Evolutionary conservation across 1,140 invertebrate species (phyloP).

Genomic region (Panagrolaimus sp.): DNA sequence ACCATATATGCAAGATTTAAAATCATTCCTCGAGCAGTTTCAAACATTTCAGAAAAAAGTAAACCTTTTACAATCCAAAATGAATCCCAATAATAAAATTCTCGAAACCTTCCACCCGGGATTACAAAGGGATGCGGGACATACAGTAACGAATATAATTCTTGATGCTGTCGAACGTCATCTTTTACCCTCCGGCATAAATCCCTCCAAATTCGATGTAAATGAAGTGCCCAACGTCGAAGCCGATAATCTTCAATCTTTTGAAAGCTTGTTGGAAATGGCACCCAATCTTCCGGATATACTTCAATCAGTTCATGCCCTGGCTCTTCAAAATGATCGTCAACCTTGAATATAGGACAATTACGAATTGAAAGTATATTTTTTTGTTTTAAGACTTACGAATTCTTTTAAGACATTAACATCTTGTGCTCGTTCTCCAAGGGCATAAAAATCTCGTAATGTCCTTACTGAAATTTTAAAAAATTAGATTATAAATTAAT

Average conservation of each 20-base stretch:
- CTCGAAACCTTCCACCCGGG: slow-evolving; percentile 79
- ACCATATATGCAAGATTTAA: slow-evolving; percentile 46
- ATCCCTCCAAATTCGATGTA: slow-evolving; percentile 72
- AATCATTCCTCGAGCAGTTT: slow-evolving; percentile 73
- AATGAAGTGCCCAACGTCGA: slow-evolving; percentile 60
- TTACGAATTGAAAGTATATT: too few relatives aligned
- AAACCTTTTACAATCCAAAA: slow-evolving; percentile 85
- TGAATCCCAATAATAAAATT: slow-evolving; percentile 88
- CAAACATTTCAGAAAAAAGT: slow-evolving; percentile 74
- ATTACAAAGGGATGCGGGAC: slow-evolving; percentile 83
- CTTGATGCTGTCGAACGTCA: slow-evolving; percentile 70
- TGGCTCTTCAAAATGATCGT: slow-evolving; percentile 67
- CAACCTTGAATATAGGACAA: slow-evolving; percentile 11
- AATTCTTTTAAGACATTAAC: slow-evolving; percentile 66
- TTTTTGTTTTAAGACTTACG: slow-evolving; percentile 12
- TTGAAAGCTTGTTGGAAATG: slow-evolving; percentile 50
- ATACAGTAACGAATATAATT: slow-evolving; percentile 75
- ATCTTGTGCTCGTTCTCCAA: slow-evolving; percentile 61
- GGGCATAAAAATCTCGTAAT: slow-evolving; percentile 63
- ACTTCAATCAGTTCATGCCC: slow-evolving; percentile 49
- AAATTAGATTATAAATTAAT: background rate
- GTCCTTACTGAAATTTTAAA: slow-evolving; percentile 48
- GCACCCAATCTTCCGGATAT: slow-evolving; percentile 51
- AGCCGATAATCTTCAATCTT: slow-evolving; percentile 70
- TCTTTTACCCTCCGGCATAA: slow-evolving; percentile 70